Percentiles rank a stretch among this genome's conserved stretches.
Evolutionary conservation across 1,140 invertebrate genomes (phyloP).

Genomic region (Meloidogyne exigua): DNA sequence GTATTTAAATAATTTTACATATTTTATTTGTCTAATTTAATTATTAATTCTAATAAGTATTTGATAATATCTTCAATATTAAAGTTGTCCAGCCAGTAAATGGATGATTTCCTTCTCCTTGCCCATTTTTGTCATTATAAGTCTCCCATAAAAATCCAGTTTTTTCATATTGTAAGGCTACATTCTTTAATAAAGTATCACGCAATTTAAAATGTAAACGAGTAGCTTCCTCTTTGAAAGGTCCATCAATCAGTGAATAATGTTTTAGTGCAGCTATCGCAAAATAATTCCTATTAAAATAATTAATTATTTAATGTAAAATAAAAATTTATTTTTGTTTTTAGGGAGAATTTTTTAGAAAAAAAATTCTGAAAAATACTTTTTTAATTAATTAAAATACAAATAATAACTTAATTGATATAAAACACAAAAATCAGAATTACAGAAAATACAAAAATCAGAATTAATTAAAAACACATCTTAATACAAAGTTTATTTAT

Average conservation of each 20-base stretch:
- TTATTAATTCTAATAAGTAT: constrained; percentile 17
- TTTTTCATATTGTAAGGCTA: constrained; percentile 79
- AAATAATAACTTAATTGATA: no score
- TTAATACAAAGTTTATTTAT: no score
- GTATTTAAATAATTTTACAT: not conserved
- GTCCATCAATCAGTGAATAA: constrained; percentile 74
- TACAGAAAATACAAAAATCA: no score
- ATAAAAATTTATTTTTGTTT: not conserved
- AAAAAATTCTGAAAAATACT: not conserved
- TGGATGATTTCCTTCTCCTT: constrained; percentile 74
- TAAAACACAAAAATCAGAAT: no score
- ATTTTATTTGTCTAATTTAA: not conserved
- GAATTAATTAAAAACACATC: no score
- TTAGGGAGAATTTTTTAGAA: no score
- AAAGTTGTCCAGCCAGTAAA: constrained; percentile 23
- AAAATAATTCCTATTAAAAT: constrained; percentile 76
- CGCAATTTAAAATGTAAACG: constrained; percentile 77
- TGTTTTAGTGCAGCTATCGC: constrained; percentile 78
- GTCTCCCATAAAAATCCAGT: constrained; percentile 96
- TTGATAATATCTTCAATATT: constrained; percentile 15
- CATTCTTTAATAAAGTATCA: constrained; percentile 80
- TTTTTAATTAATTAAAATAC: no score
- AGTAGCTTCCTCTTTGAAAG: constrained; percentile 71
- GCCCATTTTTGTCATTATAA: constrained; percentile 84
- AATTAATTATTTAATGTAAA: not conserved